Evolutionary conservation across 2,113 vertebrate species (phyloP).

Genomic region (Cettia cetti): DNA sequence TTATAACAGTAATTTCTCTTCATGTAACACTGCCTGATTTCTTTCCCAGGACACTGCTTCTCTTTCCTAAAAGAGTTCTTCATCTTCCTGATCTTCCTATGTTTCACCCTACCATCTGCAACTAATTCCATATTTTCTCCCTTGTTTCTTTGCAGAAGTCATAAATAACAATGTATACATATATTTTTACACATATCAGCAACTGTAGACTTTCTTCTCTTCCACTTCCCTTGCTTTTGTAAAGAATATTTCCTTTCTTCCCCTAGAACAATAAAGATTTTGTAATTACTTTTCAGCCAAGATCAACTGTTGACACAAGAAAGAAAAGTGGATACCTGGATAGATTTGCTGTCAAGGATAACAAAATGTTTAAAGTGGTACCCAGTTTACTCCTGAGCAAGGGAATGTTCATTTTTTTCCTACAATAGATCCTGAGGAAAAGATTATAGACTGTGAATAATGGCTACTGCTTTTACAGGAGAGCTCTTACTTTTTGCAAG

Average conservation of each 20-base stretch:
- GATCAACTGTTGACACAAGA: background rate
- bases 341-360: background rate
- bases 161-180: background rate
- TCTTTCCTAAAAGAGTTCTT: background rate
- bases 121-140: background rate
- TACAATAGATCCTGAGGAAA: background rate
- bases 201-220: background rate
- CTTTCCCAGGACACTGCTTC: background rate
- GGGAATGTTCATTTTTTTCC: background rate
- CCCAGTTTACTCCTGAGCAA: background rate
- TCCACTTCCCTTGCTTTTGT: background rate
- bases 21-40: background rate
- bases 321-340: background rate
- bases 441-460: background rate
- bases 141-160: background rate
- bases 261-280: background rate
- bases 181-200: background rate
- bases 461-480: background rate
- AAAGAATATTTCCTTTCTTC: background rate
- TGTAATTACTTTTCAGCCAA: background rate
- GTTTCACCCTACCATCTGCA: background rate
- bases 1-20: background rate
- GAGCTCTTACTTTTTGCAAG: background rate
- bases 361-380: background rate
- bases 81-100: background rate